Percentiles rank a stretch among this genome's conserved stretches.
phyloP scores from a whole-genome alignment of 2,888 invertebrate genomes.

The Thereva unica region DNA sequence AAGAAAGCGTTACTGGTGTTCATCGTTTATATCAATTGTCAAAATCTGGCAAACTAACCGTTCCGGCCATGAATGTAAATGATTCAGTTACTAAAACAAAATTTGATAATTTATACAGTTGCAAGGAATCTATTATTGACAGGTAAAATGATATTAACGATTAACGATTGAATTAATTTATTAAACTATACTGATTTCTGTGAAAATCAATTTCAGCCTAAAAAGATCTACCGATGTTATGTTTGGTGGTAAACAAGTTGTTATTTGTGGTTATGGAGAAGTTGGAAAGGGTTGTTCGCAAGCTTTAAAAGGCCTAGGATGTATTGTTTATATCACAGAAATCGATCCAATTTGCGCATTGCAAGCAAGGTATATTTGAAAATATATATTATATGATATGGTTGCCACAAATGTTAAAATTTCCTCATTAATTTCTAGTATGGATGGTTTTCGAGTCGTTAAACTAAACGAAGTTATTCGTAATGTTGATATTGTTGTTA shows the following conservation, averaged over 20 bases:
- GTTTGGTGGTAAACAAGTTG: constrained; percentile 97
- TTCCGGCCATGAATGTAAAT: constrained; percentile 98
- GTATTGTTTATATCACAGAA: constrained; percentile 86
- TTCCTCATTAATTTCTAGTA: constrained; percentile 54
- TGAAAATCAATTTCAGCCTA: constrained; percentile 55
- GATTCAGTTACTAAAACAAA: constrained; percentile 98
- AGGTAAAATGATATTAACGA: too few relatives aligned
- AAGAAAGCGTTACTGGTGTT: constrained; percentile 98
- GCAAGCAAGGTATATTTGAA: constrained; percentile 75
- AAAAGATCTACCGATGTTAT: constrained; percentile 75
- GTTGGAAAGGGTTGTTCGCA: constrained; percentile 97
- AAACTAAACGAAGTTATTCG: constrained; percentile 92
- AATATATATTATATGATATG: neutral
- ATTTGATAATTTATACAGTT: constrained; percentile 96
- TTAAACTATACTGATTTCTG: too few relatives aligned
- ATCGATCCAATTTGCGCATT: constrained; percentile 97
- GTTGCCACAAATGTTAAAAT: neutral
- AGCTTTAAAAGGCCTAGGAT: constrained; percentile 90
- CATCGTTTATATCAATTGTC: constrained; percentile 94
- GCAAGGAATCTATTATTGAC: constrained; percentile 88
- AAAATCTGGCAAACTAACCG: constrained; percentile 89
- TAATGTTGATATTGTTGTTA: constrained; percentile 92
- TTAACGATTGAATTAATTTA: too few relatives aligned
- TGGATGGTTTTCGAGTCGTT: constrained; percentile 96
- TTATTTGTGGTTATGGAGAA: constrained; percentile 96